Conservation (phyloP, 2,888 invertebrate species). For the Nebria brevicollis region DNA sequence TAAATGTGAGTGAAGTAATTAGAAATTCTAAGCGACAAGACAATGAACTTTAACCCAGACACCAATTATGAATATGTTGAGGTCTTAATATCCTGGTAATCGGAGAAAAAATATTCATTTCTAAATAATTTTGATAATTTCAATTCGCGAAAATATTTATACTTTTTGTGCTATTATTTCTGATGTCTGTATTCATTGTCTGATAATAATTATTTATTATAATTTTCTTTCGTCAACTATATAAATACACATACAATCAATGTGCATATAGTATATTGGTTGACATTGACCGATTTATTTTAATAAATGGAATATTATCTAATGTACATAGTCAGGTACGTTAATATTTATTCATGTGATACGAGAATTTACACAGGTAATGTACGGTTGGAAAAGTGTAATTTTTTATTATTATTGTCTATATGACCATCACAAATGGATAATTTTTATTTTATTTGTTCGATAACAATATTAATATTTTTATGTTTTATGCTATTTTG, state of each 20-base stretch:
- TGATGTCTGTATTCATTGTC: no score
- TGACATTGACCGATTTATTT: not conserved
- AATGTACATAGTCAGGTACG: not conserved
- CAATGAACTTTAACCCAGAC: constrained; percentile 33
- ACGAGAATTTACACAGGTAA: no score
- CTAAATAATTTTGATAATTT: not conserved
- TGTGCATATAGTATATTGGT: not conserved
- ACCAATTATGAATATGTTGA: not conserved
- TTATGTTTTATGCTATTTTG: no score
- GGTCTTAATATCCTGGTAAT: not conserved
- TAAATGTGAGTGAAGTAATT: constrained; percentile 11
- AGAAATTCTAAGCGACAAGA: constrained; percentile 10
- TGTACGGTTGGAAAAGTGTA: no score
- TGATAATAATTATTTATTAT: not conserved
- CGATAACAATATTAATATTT: no score
- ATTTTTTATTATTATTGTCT: no score
- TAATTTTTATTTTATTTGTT: no score
- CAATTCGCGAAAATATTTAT: no score
- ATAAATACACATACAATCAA: not conserved
- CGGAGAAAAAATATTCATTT: not conserved
- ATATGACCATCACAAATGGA: no score
- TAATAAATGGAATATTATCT: not conserved
- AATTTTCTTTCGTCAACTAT: not conserved
- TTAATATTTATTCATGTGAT: not conserved
- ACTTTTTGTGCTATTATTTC: no score